These are phyloP conservation scores for Drosophila subpulchrella DNA, from an alignment of 1,140 invertebrate genomes.

Conservation along the genomic window DNA sequence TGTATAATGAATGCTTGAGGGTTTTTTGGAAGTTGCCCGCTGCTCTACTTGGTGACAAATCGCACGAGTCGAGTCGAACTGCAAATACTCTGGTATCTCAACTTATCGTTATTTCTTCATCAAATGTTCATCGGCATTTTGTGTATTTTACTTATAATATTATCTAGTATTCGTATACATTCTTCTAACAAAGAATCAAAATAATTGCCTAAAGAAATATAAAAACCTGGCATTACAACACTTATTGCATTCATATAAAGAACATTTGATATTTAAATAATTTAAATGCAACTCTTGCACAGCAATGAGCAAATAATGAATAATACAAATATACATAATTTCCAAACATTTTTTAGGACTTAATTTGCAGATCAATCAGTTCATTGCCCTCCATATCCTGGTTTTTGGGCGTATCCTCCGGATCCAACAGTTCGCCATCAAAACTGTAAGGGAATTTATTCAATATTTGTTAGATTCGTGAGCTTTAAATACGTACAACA, in stretches of 20 bases:
- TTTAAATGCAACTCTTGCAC: background rate
- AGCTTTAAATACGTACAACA: slow-evolving; percentile 41
- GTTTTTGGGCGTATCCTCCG: slow-evolving; percentile 65
- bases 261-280: background rate
- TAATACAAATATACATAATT: background rate
- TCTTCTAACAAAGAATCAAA: background rate
- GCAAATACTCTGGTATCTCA: background rate
- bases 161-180: background rate
- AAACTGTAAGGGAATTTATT: slow-evolving; percentile 45
- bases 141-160: background rate
- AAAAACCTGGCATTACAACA: background rate
- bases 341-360: background rate
- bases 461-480: background rate
- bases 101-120: too few species aligned
- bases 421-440: slow-evolving; percentile 70
- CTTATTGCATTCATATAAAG: background rate
- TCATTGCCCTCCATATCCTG: slow-evolving; percentile 78
- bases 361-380: slow-evolving; percentile 63
- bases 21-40: slow-evolving; percentile 48
- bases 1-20: slow-evolving; percentile 57
- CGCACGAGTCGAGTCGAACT: slow-evolving; percentile 1
- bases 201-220: background rate
- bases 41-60: slow-evolving; percentile 47
- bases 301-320: background rate
- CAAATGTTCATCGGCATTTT: background rate